Evolutionary conservation across 2,888 invertebrate species (phyloP), one percentile per base, ranked within the genome.

Genomic region (Cerastoderma edule): DNA sequence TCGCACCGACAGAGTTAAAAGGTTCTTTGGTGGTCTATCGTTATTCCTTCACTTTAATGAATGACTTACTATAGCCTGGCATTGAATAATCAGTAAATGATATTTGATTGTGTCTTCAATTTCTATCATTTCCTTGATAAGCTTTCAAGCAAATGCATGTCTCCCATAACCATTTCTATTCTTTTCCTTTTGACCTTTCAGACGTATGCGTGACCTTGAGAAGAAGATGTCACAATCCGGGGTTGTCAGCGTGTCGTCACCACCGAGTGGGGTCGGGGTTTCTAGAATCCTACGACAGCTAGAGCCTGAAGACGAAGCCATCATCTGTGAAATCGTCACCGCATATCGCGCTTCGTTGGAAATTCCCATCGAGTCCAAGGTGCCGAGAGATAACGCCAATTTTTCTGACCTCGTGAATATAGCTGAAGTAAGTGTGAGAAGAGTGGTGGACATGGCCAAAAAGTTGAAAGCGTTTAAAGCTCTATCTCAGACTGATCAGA

Each of bases 401-500:
- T 87, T 92, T 87, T 87, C 87, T 22, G 92, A 92, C 83, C 85
- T 93, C 72, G 92, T 93, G 65, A 93, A 93, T 87, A 92, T 93
- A 69, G 92, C 92, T 63, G 93, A 93, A 86, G 87, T 93, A 63
- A 91, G 91, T 32, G 97, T 99, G 85, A 94, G 98, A 75, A 94
- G 99, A 68, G 93, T 95, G 32, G 95, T 95, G 66, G 94, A 94
- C 89, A 95, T 95, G 94, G 94, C 94, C 30, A 95, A 95, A 89
- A 93, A 94, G 86, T 93, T 91, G 75, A 90, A 91, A 83, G 96
- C 97, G 0, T 99, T 99, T 93, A 97, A 97, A 93, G 97, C 96
- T 89, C 96, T 99, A 95, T 97, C 98, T 89, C 97, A 98, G 90
- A 97, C 97, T 87, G 99, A 99, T 93, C 98, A 99, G 94, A 95